A percentile compares a stretch with the other conserved stretches of the same genome.
phyloP scores from a whole-genome alignment of 2,797 vertebrate genomes.

The Myotis myotis region DNA sequence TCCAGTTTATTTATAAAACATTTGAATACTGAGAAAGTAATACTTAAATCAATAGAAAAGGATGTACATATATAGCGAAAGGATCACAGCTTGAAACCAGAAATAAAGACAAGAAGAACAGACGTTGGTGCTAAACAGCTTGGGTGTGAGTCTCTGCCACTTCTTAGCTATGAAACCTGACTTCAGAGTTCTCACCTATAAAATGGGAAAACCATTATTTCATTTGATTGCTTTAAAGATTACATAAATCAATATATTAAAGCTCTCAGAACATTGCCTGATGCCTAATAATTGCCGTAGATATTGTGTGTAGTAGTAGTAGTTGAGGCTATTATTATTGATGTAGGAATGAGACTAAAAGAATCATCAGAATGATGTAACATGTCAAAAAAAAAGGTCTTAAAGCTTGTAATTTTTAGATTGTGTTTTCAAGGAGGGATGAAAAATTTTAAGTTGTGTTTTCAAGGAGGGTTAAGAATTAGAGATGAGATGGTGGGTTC shows the following conservation, averaged over 20 bases:
- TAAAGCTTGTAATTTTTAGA: not conserved
- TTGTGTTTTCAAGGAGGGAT: not conserved
- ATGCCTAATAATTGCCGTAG: not conserved
- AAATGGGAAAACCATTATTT: not conserved
- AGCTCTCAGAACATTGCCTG: not conserved
- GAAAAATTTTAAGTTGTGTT: not conserved
- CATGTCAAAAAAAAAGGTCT: not conserved
- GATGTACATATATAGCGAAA: not conserved
- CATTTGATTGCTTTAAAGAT: not conserved
- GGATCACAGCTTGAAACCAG: not conserved
- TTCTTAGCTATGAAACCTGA: not conserved
- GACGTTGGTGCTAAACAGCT: not conserved
- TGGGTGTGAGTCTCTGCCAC: not conserved
- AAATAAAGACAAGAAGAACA: not conserved
- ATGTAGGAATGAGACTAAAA: not conserved
- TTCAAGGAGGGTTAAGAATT: not conserved
- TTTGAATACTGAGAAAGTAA: not conserved
- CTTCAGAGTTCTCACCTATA: not conserved
- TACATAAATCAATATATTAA: not conserved
- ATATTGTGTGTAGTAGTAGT: not conserved
- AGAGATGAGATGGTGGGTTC: not conserved
- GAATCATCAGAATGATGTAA: not conserved
- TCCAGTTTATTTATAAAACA: not conserved
- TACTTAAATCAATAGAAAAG: conserved; percentile 2
- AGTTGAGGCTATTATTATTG: not conserved